Evolutionary conservation across 2,888 invertebrate species (phyloP), one percentile per base, ranked within the genome.

Genomic region (Arctia plantaginis): DNA sequence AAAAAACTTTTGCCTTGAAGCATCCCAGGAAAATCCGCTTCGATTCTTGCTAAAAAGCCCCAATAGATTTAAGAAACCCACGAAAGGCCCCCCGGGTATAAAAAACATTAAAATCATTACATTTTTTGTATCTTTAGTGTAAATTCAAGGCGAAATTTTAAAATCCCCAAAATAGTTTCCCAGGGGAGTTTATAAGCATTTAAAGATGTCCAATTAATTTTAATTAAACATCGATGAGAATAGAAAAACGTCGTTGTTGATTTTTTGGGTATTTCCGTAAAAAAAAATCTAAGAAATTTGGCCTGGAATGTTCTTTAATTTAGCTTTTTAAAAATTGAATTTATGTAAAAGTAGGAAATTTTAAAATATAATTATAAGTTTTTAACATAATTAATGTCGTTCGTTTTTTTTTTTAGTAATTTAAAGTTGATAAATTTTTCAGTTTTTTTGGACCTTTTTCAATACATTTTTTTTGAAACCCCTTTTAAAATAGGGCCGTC

Each of bases 381-480:
- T 10, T n/a, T 55, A 55, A 55, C 51, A n/a, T 55, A 55, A 55
- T 51, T 51, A 51, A 20, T 1, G 8, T 51, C 0, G 23, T 20
- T 23, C 20, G 23, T 51, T 23, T 51, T 51, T 51, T 8, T 51
- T 51, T 51, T 7, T 23, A 51, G 23, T 3, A 7, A 55, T 10
- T 23, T 1, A 55, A 55, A n/a, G 10, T 23, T 55, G 51, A 55
- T 12, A 8, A 55, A 23, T 47, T 4, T 23, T 51, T 51, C 23
- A 8, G 7, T 0, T 51, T 8, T 23, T 23, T 12, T 23, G 1
- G 0, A 1, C 23, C 23, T 0, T 23, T 55, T 1, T 12, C 10
- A 7, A 20, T 55, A 23, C 8, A n/a, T 12, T 12, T 20, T 20
- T 20, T 20, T 8, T 51, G 3, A 10, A 3, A 51, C 47, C 23